phyloP scores from a whole-genome alignment of 2,113 vertebrate species.

The Pongo pygmaeus region DNA sequence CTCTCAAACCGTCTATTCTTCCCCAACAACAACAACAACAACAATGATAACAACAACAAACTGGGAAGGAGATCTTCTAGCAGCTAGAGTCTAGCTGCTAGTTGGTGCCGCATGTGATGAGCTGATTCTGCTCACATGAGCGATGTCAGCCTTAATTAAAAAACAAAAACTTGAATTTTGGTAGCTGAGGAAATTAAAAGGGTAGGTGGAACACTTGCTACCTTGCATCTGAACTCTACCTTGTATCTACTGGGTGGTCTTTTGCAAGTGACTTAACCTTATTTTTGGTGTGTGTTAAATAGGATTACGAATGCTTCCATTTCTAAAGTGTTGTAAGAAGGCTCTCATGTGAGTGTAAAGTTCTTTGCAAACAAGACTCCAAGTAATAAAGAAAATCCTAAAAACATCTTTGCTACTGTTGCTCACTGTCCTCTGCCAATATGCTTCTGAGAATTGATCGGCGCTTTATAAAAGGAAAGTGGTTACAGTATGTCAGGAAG shows the following conservation, averaged over 20 bases:
- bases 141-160: background rate
- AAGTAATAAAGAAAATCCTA: slow-evolving; percentile 40
- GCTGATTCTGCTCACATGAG: background rate
- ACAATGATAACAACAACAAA: too few species aligned
- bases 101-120: background rate
- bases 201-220: background rate
- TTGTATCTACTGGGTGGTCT: background rate
- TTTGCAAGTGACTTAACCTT: background rate
- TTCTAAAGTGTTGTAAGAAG: background rate
- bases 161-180: background rate
- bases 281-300: background rate
- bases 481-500: slow-evolving; percentile 29
- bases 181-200: background rate
- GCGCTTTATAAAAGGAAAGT: slow-evolving; percentile 47
- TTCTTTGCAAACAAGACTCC: slow-evolving; percentile 38
- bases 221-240: background rate
- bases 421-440: background rate
- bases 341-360: slow-evolving; percentile 5
- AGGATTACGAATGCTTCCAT: slow-evolving; percentile 11
- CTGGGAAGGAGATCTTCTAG: background rate
- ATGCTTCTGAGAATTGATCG: slow-evolving; percentile 56
- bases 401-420: slow-evolving; percentile 46
- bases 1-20: background rate
- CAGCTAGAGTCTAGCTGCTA: background rate
- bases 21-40: background rate